Percentiles rank a stretch among this genome's conserved stretches.
Conservation (phyloP, 2,888 invertebrate genomes). For the Trichogramma dendrolimi region DNA sequence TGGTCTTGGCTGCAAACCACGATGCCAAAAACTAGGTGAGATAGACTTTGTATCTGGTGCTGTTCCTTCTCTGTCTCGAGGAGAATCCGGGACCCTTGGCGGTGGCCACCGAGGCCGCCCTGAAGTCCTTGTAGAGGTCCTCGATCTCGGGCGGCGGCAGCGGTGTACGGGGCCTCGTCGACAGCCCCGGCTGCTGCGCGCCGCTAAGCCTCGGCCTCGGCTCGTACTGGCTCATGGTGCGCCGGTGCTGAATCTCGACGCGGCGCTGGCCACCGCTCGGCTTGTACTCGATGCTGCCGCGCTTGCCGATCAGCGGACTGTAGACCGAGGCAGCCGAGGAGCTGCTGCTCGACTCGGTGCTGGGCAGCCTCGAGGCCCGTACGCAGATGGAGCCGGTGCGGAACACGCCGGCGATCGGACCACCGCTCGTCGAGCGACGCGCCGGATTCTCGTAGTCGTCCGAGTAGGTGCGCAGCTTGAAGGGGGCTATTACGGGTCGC, state of each 20-base stretch:
- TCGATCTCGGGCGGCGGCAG: constrained; percentile 33
- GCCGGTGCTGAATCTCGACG: constrained; percentile 34
- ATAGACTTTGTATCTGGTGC: constrained; percentile 43
- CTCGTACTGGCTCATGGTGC: constrained; percentile 39
- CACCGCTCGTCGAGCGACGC: constrained; percentile 23
- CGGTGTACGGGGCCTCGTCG: constrained; percentile 22
- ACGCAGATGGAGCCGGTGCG: constrained; percentile 24
- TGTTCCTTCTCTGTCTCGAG: constrained; percentile 37
- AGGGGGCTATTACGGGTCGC: constrained; percentile 12
- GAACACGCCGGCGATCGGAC: not conserved
- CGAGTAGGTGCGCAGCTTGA: constrained; percentile 34
- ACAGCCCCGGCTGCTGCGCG: not conserved
- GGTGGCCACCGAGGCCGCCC: constrained; percentile 20
- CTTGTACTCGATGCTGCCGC: constrained; percentile 36
- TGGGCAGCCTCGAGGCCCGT: constrained; percentile 23
- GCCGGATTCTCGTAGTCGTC: constrained; percentile 40
- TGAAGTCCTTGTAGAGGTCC: constrained; percentile 22
- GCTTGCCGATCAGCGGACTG: constrained; percentile 23
- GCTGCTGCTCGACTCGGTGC: constrained; percentile 25
- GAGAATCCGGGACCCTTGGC: constrained; percentile 14
- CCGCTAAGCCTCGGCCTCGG: constrained; percentile 22
- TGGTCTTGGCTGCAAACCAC: too few relatives aligned
- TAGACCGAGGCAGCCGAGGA: not conserved
- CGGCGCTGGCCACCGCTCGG: constrained; percentile 21
- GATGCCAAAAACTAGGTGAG: constrained; percentile 25